Base-by-base conservation (phyloP, 2,888 invertebrate species). In the Anorthoa munda region DNA sequence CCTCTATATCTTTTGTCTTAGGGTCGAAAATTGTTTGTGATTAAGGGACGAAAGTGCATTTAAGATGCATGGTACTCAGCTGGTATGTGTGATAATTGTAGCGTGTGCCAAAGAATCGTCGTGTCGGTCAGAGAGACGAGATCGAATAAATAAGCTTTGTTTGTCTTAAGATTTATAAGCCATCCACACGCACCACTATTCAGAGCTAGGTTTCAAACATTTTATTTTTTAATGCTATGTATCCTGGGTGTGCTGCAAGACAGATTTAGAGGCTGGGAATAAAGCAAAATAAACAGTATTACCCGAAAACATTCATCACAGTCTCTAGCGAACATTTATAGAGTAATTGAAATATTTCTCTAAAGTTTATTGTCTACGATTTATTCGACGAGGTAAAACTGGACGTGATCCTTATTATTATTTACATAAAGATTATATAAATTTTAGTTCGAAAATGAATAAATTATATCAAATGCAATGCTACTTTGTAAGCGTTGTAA, bases 71-170 rank as follows among this genome's bases (percentile, higher is more conserved):
- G 82, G 77, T 82, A 79, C 73, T 85, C 82, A 55, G 83, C 84
- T 82, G 88, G 88, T 88, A 88, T 90, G 85, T 85, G 86, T 81
- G 86, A 88, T 89, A 87, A 89, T 87, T 85, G 87, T 86, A 87
- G 77, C 86, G 80, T 79, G 89, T 92, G 92, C 92, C 92, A 92
- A 92, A 84, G 82, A 84, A 84, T 88, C 81, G 66, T 80, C 81
- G 79, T 77, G 83, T 84, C 78, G 67, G 63, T 73, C 66, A 51
- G 75, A 59, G 60, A 60, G 60, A 21, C 60, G 60, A 56, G 67
- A 75, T 55, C 53, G 79, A 64, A 55, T 67, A 77, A 67, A 77
- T 76, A 68, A 71, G 72, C 53, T 76, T 71, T 79, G 78, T 82
- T 79, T 83, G 50, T 81, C 50, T 53, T 63, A 77, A 85, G 75